Evolutionary conservation across 2,888 invertebrate genomes (phyloP), one percentile per base, ranked within the genome.

Genomic region (Sacculina carcini): DNA sequence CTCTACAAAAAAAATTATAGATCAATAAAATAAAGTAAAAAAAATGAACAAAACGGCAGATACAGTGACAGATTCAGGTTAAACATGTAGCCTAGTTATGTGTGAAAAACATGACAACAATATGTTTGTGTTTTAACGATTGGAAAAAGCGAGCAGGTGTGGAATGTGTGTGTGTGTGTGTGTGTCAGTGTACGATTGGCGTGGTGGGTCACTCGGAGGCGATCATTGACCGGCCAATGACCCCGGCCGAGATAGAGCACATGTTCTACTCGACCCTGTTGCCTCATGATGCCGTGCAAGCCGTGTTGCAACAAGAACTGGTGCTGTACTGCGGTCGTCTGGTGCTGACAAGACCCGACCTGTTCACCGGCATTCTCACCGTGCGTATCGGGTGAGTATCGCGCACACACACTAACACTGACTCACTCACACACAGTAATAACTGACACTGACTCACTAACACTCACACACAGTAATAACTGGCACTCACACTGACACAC

Each of bases 141-240:
- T n/a, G n/a, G n/a, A n/a, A n/a, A n/a, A n/a, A n/a, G n/a, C n/a
- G n/a, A n/a, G n/a, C n/a, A n/a, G n/a, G n/a, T n/a, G n/a, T n/a
- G n/a, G n/a, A n/a, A n/a, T n/a, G n/a, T n/a, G n/a, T n/a, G n/a
- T n/a, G n/a, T n/a, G n/a, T n/a, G n/a, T n/a, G n/a, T n/a, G n/a
- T n/a, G n/a, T n/a, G n/a, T n/a, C 42, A 42, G 42, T 42, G 14
- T 7, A 24, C 42, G n/a, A 42, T 42, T 16, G 42, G 42, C 16
- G 42, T 42, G 26, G 28, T 42, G 26, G 42, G 42, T 7, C 26
- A 42, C n/a, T 19, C 87, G 60, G 96, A 96, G 68, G 85, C 86
- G 0, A 82, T 87, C n/a, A 85, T 98, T 61, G 90, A 90, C 66
- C 90, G 92, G 62, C 98, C 98, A 0, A 80, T 94, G 77, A 89